Percentiles rank a stretch among this genome's conserved stretches.
phyloP scores from a whole-genome alignment of 1,140 invertebrate genomes.

The Plutomurus gul region DNA sequence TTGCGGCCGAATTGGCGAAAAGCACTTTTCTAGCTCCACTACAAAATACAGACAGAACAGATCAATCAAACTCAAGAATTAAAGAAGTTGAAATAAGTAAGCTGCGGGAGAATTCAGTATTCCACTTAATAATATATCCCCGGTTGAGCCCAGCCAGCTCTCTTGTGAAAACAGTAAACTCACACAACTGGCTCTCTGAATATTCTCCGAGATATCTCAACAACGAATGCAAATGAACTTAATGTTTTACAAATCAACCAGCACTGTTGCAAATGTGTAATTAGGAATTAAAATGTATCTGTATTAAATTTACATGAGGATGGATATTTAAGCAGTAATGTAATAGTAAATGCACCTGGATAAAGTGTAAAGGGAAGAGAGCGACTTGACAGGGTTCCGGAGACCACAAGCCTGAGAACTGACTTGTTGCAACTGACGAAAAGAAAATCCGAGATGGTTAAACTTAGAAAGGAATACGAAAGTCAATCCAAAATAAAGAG shows the following conservation, averaged over 20 bases:
- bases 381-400: conserved; percentile 47
- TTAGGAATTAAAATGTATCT: background rate
- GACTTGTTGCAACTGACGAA: conserved; percentile 52
- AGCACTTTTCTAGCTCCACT: background rate
- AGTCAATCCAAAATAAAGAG: conserved; percentile 50
- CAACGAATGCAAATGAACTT: background rate
- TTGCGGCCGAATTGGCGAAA: too few species aligned
- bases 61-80: background rate
- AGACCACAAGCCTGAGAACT: conserved; percentile 52
- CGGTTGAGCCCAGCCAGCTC: too few species aligned
- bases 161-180: background rate
- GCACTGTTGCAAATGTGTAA: background rate
- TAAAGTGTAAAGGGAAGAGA: conserved; percentile 37
- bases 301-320: background rate
- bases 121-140: too few species aligned
- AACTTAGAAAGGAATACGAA: conserved; percentile 41
- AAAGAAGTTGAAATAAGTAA: background rate
- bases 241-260: background rate
- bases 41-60: background rate
- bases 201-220: too few species aligned
- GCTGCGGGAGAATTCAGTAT: too few species aligned
- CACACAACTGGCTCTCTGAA: background rate
- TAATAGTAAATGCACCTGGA: conserved; percentile 35
- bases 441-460: conserved; percentile 36
- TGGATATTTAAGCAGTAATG: background rate